phyloP scores from a whole-genome alignment of 1,140 invertebrate genomes.

The Drosophila pseudoobscura region DNA sequence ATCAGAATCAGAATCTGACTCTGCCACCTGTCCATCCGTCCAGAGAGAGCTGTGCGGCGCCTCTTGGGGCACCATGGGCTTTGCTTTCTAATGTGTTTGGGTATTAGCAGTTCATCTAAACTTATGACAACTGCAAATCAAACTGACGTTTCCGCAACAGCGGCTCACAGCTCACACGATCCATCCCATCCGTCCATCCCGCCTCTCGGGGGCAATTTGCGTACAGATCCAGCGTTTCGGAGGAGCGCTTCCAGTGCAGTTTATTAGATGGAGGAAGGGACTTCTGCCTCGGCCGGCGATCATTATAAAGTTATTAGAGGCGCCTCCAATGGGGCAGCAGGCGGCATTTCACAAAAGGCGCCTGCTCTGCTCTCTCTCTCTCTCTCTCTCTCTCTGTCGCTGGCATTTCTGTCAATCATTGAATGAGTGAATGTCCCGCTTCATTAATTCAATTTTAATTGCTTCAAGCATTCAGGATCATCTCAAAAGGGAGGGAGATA shows the following conservation, averaged over 20 bases:
- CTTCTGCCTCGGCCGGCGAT: constrained; percentile 24
- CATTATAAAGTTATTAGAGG: constrained; percentile 79
- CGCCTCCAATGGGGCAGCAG: constrained; percentile 38
- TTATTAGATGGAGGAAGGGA: constrained; percentile 73
- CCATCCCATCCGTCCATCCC: constrained; percentile 17
- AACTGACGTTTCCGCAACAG: constrained; percentile 76
- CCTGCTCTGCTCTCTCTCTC: constrained; percentile 13
- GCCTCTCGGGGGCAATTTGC: constrained; percentile 55
- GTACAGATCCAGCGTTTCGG: constrained; percentile 37
- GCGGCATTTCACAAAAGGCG: constrained; percentile 16
- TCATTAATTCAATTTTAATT: constrained; percentile 77
- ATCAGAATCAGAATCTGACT: constrained; percentile 11
- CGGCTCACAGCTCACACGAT: constrained; percentile 15
- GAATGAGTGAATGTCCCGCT: constrained; percentile 21
- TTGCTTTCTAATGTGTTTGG: constrained; percentile 77
- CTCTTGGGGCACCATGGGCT: constrained; percentile 22
- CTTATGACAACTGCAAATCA: constrained; percentile 82
- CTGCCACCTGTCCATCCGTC: constrained; percentile 44
- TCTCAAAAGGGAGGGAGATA: background rate
- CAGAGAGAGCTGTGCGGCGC: constrained; percentile 5
- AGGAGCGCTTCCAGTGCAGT: constrained; percentile 54
- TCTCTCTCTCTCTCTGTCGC: background rate
- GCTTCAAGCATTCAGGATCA: constrained; percentile 42
- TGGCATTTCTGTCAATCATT: constrained; percentile 38
- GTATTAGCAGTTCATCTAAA: constrained; percentile 81